Evolutionary conservation across 1,140 invertebrate genomes (phyloP).

Genomic region (Phocides pigmalion): DNA sequence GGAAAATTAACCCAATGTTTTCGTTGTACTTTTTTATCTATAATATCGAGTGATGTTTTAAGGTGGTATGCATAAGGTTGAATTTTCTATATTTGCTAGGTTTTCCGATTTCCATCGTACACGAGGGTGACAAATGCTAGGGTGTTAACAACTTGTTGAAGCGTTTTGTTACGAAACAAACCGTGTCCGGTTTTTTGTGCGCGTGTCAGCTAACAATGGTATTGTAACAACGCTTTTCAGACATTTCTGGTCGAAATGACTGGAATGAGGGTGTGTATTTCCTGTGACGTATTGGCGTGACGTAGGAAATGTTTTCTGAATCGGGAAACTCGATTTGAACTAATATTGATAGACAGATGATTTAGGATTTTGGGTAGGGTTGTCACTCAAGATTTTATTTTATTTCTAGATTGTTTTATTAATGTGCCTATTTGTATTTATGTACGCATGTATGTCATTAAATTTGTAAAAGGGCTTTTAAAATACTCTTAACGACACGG

Average conservation of each 20-base stretch:
- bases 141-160: constrained; percentile 70
- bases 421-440: no score
- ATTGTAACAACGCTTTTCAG: constrained; percentile 54
- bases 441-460: no score
- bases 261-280: constrained; percentile 41
- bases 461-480: no score
- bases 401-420: not conserved
- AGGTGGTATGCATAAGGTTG: constrained; percentile 36
- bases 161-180: constrained; percentile 56
- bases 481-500: no score
- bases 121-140: constrained; percentile 54
- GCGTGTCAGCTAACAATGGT: constrained; percentile 51
- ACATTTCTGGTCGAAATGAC: constrained; percentile 43
- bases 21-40: constrained; percentile 30
- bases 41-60: constrained; percentile 3
- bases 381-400: not conserved
- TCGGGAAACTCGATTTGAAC: not conserved
- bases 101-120: constrained; percentile 36
- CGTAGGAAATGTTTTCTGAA: constrained; percentile 9
- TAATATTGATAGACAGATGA: constrained; percentile 11
- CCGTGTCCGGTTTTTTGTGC: constrained; percentile 61
- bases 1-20: not conserved
- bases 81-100: constrained; percentile 31
- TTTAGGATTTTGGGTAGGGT: not conserved
- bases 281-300: constrained; percentile 26